Percentiles rank a stretch among this genome's conserved stretches.
Conservation (phyloP, 2,113 vertebrate genomes). For the Hymenochirus boettgeri region DNA sequence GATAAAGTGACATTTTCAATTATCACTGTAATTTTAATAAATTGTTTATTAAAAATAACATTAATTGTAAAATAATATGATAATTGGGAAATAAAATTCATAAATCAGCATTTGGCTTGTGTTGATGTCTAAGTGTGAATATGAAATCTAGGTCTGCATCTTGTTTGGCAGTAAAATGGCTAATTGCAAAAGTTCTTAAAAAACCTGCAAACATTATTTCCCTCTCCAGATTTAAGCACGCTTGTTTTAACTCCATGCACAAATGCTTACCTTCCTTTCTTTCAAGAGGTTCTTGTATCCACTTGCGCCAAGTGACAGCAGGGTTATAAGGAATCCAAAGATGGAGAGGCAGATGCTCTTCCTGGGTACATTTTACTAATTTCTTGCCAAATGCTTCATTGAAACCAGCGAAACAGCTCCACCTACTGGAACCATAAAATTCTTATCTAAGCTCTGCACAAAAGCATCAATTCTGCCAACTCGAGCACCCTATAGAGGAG, state of each 20-base stretch:
- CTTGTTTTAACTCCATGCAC: constrained; percentile 1
- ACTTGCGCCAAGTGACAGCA: constrained; percentile 82
- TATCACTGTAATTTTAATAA: too few species aligned
- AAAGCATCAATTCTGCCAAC: constrained; percentile 92
- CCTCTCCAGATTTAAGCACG: background rate
- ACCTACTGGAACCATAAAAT: constrained; percentile 98
- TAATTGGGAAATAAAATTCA: too few species aligned
- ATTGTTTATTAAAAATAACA: too few species aligned
- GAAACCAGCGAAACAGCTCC: constrained; percentile 95
- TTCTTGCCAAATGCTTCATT: constrained; percentile 79
- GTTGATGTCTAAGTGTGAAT: too few species aligned
- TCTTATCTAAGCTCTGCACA: constrained; percentile 98
- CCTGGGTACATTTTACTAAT: constrained; percentile 97
- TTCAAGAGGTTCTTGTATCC: constrained; percentile 87
- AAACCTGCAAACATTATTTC: too few species aligned
- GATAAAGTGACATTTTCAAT: too few species aligned
- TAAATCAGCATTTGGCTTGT: too few species aligned
- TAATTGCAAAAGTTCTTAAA: too few species aligned
- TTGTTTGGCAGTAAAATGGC: too few species aligned
- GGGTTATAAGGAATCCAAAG: constrained; percentile 91
- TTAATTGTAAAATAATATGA: too few species aligned
- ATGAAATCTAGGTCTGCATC: too few species aligned
- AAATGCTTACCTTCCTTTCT: constrained; percentile 83
- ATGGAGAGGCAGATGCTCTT: constrained; percentile 90
- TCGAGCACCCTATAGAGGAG: constrained; percentile 74